Evolutionary conservation across 2,113 vertebrate genomes (phyloP).

Genomic region (Burhinus bistriatus): DNA sequence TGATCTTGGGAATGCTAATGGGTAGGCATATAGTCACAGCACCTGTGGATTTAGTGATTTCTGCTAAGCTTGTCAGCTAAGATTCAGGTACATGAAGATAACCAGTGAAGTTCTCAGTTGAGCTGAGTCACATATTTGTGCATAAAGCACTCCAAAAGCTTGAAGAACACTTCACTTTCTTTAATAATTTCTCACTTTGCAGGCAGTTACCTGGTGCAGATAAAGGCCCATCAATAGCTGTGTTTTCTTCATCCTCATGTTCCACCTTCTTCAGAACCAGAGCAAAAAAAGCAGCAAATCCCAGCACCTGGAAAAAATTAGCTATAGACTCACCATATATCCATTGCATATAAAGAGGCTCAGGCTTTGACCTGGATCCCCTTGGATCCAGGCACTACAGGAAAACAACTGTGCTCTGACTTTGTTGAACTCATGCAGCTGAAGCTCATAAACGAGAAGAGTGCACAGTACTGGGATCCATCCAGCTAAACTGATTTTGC

Average conservation of each 20-base stretch:
- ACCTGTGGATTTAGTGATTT: not conserved
- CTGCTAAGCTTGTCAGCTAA: not conserved
- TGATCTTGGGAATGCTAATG: not conserved
- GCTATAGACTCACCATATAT: not conserved
- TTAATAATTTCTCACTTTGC: not conserved
- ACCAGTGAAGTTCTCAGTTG: not conserved
- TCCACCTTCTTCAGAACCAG: conserved; percentile 90
- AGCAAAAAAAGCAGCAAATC: conserved; percentile 95
- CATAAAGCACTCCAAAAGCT: not conserved
- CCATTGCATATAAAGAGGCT: not conserved
- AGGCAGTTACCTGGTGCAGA: conserved; percentile 63
- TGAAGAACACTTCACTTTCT: not conserved
- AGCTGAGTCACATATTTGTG: not conserved
- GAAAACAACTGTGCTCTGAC: not conserved
- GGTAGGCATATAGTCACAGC: not conserved
- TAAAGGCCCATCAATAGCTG: conserved; percentile 31
- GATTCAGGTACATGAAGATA: not conserved
- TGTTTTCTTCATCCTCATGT: conserved; percentile 81
- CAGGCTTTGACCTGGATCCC: not conserved
- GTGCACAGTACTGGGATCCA: not conserved
- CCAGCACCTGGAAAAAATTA: conserved; percentile 82
- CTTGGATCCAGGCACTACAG: not conserved
- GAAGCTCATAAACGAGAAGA: not conserved
- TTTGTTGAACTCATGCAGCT: not conserved
- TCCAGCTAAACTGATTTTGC: not conserved